phyloP scores from a whole-genome alignment of 2,113 vertebrate genomes.

The Leptosomus discolor region DNA sequence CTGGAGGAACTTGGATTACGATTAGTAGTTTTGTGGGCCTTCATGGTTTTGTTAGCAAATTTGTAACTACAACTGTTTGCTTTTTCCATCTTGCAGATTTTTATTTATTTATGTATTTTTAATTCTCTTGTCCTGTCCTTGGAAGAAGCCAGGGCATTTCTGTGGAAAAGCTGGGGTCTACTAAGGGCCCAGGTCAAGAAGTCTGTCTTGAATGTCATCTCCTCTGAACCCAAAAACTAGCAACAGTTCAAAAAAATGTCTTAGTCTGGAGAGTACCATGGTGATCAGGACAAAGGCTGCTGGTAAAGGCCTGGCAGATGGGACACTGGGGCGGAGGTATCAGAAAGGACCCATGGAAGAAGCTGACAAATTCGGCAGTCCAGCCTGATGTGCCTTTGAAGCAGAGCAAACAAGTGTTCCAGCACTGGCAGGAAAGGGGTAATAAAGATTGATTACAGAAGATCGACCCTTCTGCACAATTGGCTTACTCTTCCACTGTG shows the following conservation, averaged over 20 bases:
- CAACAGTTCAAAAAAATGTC: background rate
- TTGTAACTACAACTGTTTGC: background rate
- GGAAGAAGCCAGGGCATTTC: background rate
- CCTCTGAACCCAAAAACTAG: background rate
- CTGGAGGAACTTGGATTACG: background rate
- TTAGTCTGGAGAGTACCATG: background rate
- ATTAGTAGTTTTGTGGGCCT: background rate
- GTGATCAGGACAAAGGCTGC: background rate
- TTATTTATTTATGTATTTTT: background rate
- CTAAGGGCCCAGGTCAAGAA: background rate
- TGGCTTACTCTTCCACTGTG: background rate
- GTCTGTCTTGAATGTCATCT: background rate
- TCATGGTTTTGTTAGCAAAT: background rate
- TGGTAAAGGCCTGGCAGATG: background rate
- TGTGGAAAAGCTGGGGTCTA: background rate
- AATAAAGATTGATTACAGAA: background rate
- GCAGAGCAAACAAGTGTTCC: background rate
- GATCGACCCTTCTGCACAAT: rapidly evolving
- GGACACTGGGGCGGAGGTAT: rapidly evolving
- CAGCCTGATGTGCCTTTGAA: background rate
- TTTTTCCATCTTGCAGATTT: background rate
- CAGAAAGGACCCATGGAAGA: background rate
- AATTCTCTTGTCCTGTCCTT: background rate
- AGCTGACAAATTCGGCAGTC: background rate
- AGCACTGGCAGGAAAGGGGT: background rate